Evolutionary conservation across 2,888 invertebrate species (phyloP).

Genomic region (Trissolcus brochymenae): DNA sequence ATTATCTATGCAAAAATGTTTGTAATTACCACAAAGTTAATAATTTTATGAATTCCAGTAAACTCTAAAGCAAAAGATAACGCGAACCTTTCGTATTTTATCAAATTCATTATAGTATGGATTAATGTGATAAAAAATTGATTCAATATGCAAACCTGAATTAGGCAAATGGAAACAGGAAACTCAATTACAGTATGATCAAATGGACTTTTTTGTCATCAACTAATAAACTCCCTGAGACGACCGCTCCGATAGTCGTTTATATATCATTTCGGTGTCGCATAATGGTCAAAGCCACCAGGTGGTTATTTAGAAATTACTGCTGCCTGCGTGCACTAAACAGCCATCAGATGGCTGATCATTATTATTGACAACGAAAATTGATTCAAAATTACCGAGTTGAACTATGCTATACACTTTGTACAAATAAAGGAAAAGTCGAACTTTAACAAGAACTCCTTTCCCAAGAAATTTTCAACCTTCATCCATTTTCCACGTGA

Average conservation of each 20-base stretch:
- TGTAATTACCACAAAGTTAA: no score
- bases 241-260: slow-evolving; percentile 10
- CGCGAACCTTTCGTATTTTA: no score
- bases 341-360: slow-evolving; percentile 14
- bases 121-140: no score
- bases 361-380: slow-evolving; percentile 20
- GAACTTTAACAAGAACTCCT: not conserved
- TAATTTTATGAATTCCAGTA: no score
- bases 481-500: no score
- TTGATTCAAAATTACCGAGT: slow-evolving; percentile 27
- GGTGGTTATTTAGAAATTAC: slow-evolving; percentile 37
- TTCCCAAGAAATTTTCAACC: no score
- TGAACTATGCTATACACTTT: not conserved
- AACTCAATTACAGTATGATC: slow-evolving; percentile 14
- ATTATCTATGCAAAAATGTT: no score
- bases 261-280: slow-evolving; percentile 1
- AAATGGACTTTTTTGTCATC: not conserved
- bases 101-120: no score
- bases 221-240: slow-evolving; percentile 7
- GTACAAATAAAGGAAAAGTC: not conserved
- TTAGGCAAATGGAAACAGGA: not conserved
- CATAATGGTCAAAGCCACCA: slow-evolving; percentile 30
- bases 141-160: no score
- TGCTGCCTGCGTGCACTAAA: slow-evolving; percentile 5
- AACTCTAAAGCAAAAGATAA: no score